Evolutionary conservation across 2,797 vertebrate genomes (phyloP), one percentile per base, ranked within the genome.

Genomic region (Meda fulgida): DNA sequence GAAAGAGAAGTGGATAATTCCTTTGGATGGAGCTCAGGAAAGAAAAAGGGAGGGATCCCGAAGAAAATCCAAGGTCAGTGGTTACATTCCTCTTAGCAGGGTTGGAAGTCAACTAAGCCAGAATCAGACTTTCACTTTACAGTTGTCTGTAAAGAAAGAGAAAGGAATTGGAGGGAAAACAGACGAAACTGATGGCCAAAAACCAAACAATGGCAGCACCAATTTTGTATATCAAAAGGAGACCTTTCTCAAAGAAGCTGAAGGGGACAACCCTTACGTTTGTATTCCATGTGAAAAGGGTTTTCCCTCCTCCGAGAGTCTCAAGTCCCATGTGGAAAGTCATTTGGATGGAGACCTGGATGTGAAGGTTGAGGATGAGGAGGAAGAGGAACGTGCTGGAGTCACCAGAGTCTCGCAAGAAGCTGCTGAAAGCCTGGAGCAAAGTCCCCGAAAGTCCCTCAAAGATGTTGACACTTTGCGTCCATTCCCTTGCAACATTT

Each of bases 231-330:
- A 97, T 91, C 96, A 97, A 46, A 97, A 97, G 93, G 97, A 98
- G 89, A 97, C 97, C 81, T 99, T 88, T 85, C 76, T 97, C 1
- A 97, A 99, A 93, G 96, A 97, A 0, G 95, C 97, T 4, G 97
- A 97, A 0, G 98, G 97, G 18, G 98, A 99, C 94, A 99, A 99
- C 96, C 94, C 98, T n/a, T 99, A 99, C 0, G 98, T 99, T 89
- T 99, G 98, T 84, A 99, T 99, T 87, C 98, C 98, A 60, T 99
- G 98, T 18, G 98, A 98, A 87, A 99, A 99, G 92, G 98, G 98
- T 91, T 99, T 99, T 92, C 98, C 98, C 26, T 99, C 97, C 90
- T 99, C 98, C 0, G 98, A 99, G 95, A 97, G 99, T 92, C 97
- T 99, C 84, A 99, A 99, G 0, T 96, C 97, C 83, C 98, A 99